A percentile compares a stretch with the other conserved stretches of the same genome.
Conservation (phyloP, 1,140 invertebrate species). For the Cotesia glomerata region DNA sequence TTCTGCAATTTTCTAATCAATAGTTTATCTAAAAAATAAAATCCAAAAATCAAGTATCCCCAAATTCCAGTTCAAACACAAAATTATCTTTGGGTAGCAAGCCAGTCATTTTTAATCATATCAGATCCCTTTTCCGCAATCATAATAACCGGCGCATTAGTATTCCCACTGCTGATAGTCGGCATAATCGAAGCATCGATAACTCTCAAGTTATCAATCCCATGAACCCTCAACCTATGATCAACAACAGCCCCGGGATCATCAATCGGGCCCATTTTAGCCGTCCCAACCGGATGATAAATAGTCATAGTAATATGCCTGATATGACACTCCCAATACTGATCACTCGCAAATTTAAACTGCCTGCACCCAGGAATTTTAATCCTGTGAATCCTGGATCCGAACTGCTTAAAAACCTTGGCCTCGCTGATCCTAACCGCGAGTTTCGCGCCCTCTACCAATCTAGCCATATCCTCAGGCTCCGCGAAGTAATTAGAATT, state of each 20-base stretch:
- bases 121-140: slow-evolving; percentile 86
- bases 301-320: slow-evolving; percentile 86
- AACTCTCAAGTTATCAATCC: slow-evolving; percentile 78
- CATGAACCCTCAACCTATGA: slow-evolving; percentile 77
- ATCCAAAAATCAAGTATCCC: too few relatives aligned
- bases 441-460: slow-evolving; percentile 84
- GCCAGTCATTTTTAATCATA: slow-evolving; percentile 79
- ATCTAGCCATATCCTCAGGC: slow-evolving; percentile 74
- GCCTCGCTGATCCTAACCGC: slow-evolving; percentile 75
- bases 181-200: slow-evolving; percentile 92
- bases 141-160: slow-evolving; percentile 86
- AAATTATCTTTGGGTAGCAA: slow-evolving; percentile 38
- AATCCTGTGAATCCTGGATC: slow-evolving; percentile 74
- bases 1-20: too few relatives aligned
- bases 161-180: slow-evolving; percentile 79
- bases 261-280: slow-evolving; percentile 81
- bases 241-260: slow-evolving; percentile 84
- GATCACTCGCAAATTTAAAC: slow-evolving; percentile 74
- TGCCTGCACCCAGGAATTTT: slow-evolving; percentile 81
- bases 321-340: slow-evolving; percentile 85
- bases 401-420: slow-evolving; percentile 80
- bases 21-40: too few relatives aligned
- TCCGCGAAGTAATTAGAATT: slow-evolving; percentile 89
- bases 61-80: too few relatives aligned
- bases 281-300: slow-evolving; percentile 81